Percentiles rank a stretch among this genome's conserved stretches.
phyloP scores from a whole-genome alignment of 2,113 vertebrate genomes.

The Pygoscelis antarcticus region DNA sequence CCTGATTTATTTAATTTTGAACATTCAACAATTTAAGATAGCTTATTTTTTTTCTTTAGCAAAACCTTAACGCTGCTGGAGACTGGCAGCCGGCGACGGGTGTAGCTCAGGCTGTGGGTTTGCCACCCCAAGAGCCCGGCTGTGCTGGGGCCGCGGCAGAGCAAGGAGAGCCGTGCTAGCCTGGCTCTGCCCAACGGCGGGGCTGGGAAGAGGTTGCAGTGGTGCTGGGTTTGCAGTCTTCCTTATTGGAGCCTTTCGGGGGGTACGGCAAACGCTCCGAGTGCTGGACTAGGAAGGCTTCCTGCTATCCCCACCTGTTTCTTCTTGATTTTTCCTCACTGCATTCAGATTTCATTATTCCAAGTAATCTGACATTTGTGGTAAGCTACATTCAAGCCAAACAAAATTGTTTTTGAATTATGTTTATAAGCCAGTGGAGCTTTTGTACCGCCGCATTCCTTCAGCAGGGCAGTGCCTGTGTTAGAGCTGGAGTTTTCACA shows the following conservation, averaged over 20 bases:
- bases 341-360: not conserved
- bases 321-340: not conserved
- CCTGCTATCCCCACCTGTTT: not conserved
- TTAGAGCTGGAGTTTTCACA: not conserved
- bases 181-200: fast-evolving
- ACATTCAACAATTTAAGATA: not conserved
- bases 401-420: not conserved
- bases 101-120: too few relatives aligned
- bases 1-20: not conserved
- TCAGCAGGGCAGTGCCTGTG: not conserved
- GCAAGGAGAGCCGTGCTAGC: not conserved
- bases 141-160: not conserved
- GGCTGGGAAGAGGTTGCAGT: not conserved
- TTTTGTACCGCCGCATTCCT: not conserved
- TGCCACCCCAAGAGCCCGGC: not conserved
- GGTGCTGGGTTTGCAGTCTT: not conserved
- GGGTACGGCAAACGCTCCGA: too few relatives aligned
- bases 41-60: too few relatives aligned
- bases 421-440: not conserved
- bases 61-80: not conserved
- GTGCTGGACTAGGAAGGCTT: not conserved
- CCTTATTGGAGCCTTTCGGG: not conserved
- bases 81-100: not conserved
- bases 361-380: not conserved
- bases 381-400: not conserved